A percentile compares a stretch with the other conserved stretches of the same genome.
Conservation (phyloP, 2,113 vertebrate species). For the Pseudorectes ferrugineus region DNA sequence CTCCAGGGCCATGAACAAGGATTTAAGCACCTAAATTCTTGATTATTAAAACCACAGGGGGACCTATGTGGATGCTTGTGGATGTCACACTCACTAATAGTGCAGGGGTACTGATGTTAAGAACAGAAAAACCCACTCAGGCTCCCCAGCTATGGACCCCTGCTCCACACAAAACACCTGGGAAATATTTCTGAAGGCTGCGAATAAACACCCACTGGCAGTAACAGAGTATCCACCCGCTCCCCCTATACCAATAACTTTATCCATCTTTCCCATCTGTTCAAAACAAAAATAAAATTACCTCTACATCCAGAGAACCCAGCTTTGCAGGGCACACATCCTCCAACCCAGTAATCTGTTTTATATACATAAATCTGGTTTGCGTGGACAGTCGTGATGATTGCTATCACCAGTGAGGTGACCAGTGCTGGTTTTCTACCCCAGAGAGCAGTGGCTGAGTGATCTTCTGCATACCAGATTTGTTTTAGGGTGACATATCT, state of each 20-base stretch:
- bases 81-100: not conserved
- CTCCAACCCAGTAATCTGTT: not conserved
- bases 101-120: not conserved
- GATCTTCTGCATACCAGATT: not conserved
- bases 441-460: not conserved
- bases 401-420: not conserved
- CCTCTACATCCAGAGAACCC: fast-evolving
- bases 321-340: not conserved
- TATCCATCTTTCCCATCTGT: not conserved
- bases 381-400: not conserved
- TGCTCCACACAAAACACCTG: not conserved
- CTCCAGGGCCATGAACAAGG: fast-evolving
- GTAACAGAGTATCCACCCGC: fast-evolving
- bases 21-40: not conserved
- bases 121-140: not conserved
- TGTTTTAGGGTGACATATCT: not conserved
- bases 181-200: not conserved
- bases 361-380: not conserved
- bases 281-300: not conserved
- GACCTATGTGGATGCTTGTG: fast-evolving
- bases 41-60: not conserved
- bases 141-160: not conserved
- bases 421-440: not conserved
- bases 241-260: not conserved
- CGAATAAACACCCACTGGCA: not conserved